Evolutionary conservation across 37 sponge, comb jelly and placozoan species (phyloP).

Genomic region (Mnemiopsis leidyi): DNA sequence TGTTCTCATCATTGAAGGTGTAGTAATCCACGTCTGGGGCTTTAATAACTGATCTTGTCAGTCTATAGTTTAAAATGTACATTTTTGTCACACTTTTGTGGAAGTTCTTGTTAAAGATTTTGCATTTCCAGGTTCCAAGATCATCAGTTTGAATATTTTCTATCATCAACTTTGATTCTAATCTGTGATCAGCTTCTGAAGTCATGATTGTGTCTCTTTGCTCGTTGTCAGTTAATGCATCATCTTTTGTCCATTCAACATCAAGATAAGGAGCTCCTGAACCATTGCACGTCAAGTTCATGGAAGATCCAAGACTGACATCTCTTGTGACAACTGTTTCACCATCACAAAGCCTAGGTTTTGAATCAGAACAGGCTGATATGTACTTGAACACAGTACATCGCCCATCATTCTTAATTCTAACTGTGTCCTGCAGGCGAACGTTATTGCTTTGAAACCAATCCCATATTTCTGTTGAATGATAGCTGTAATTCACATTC

Average conservation of each 20-base stretch:
- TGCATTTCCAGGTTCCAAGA: not conserved
- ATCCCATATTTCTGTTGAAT: not conserved
- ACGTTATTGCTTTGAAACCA: not conserved
- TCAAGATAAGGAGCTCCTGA: not conserved
- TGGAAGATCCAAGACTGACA: not conserved
- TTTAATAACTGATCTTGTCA: not conserved
- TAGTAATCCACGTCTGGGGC: not conserved
- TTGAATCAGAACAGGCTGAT: not conserved
- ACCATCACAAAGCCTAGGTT: not conserved
- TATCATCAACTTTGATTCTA: not conserved
- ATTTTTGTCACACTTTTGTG: not conserved
- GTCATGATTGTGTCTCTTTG: not conserved
- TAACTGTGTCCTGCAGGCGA: not conserved
- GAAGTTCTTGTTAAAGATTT: not conserved
- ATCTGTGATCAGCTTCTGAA: not conserved
- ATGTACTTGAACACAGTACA: not conserved
- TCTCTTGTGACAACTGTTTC: not conserved
- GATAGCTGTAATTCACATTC: not conserved
- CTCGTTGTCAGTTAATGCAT: not conserved
- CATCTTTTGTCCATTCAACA: not conserved
- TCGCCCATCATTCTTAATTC: not conserved
- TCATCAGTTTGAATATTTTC: not conserved
- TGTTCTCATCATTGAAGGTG: not conserved
- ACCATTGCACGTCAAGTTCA: not conserved
- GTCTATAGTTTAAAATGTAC: not conserved